These are phyloP conservation scores for Drosophila seguyi DNA, from an alignment of 1,140 invertebrate genomes.

Conservation along the genomic window DNA sequence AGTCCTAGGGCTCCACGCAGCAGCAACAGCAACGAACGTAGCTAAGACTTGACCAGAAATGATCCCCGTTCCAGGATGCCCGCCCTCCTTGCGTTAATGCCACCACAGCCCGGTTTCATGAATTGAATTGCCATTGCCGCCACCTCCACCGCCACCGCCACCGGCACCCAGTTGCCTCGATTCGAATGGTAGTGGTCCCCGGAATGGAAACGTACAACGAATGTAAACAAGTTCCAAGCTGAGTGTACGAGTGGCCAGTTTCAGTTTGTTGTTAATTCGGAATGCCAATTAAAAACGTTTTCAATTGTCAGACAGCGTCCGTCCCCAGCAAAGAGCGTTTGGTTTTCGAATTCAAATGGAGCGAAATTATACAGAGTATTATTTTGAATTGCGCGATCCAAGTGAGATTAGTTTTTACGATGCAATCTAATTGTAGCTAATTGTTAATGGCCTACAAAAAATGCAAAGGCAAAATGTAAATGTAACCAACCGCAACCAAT, in stretches of 20 bases:
- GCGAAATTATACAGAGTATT: constrained; percentile 64
- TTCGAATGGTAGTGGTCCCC: constrained; percentile 18
- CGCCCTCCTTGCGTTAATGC: constrained; percentile 26
- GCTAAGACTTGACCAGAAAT: constrained; percentile 18
- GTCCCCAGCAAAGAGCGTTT: constrained; percentile 58
- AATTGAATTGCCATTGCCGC: constrained; percentile 18
- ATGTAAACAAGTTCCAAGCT: constrained; percentile 47
- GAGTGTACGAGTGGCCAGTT: constrained; percentile 33
- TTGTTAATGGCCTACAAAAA: constrained; percentile 55
- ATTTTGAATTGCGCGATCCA: constrained; percentile 53
- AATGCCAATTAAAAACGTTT: constrained; percentile 52
- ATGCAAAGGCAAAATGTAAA: constrained; percentile 38
- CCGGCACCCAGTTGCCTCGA: constrained; percentile 27
- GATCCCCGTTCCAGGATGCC: constrained; percentile 3
- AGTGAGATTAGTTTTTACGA: constrained; percentile 69
- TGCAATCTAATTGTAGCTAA: constrained; percentile 76
- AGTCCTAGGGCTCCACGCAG: constrained; percentile 39
- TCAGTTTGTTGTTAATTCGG: constrained; percentile 60
- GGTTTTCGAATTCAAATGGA: constrained; percentile 40
- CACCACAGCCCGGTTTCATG: constrained; percentile 25
- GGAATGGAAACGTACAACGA: constrained; percentile 48
- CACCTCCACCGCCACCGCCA: constrained; percentile 1
- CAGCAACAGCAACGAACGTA: constrained; percentile 44
- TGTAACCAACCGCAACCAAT: constrained; percentile 39
- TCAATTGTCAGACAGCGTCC: constrained; percentile 63